Conservation (phyloP, 2,888 invertebrate species). For the Amorpha juglandis region DNA sequence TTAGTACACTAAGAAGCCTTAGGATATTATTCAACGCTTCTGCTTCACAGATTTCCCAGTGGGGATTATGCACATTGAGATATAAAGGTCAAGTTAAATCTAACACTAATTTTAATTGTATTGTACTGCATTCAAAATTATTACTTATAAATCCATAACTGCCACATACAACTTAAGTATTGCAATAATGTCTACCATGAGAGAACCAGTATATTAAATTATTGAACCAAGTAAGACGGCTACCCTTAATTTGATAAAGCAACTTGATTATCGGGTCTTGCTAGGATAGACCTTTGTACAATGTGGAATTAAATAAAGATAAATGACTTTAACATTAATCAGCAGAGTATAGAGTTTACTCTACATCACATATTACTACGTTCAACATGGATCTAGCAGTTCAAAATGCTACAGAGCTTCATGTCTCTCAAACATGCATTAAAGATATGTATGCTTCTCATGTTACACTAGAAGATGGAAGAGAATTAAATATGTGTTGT, state of each 20-base stretch:
- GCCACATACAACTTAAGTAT: neutral
- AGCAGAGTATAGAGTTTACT: too few relatives aligned
- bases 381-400: too few relatives aligned
- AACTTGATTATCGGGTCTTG: conserved; percentile 6
- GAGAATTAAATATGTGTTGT: too few relatives aligned
- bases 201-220: neutral
- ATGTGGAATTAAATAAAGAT: neutral
- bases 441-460: too few relatives aligned
- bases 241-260: conserved; percentile 10
- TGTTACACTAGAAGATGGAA: too few relatives aligned
- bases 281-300: neutral
- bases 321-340: neutral
- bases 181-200: conserved; percentile 1
- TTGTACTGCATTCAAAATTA: too few relatives aligned
- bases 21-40: conserved; percentile 25
- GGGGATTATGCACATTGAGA: conserved; percentile 18
- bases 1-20: conserved; percentile 6
- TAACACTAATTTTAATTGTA: neutral
- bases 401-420: too few relatives aligned
- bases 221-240: conserved; percentile 8
- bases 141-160: too few relatives aligned
- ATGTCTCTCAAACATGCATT: too few relatives aligned
- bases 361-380: too few relatives aligned
- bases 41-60: conserved; percentile 17
- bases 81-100: conserved; percentile 19